Percentiles rank a stretch among this genome's conserved stretches.
These are phyloP conservation scores for Enteromius mattozi DNA, from an alignment of 2,797 vertebrate genomes.

Conservation along the genomic window DNA sequence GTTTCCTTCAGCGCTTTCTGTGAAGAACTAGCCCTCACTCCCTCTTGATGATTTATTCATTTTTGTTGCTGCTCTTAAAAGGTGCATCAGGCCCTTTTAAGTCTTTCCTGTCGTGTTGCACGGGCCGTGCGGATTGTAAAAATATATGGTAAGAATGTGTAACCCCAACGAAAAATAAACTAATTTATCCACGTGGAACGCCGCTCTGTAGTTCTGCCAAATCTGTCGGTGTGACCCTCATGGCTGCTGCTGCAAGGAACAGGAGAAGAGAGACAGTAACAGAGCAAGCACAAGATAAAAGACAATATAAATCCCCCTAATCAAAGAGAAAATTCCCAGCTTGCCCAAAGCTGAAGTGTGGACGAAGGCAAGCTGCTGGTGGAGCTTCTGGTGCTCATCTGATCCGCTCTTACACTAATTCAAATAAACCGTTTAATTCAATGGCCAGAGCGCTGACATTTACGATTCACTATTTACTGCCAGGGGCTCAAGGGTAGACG, in stretches of 20 bases:
- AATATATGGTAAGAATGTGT: background rate
- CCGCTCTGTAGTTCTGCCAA: constrained; percentile 36
- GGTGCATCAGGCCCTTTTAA: constrained; percentile 20
- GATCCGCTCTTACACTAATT: constrained; percentile 36
- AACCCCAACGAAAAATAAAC: constrained; percentile 26
- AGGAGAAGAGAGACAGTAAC: constrained; percentile 34
- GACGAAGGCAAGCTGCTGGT: background rate
- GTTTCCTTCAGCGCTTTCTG: constrained; percentile 28
- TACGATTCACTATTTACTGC: constrained; percentile 53
- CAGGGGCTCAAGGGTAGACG: constrained; percentile 9
- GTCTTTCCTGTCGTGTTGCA: constrained; percentile 20
- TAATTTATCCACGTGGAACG: constrained; percentile 32
- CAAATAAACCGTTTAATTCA: constrained; percentile 54
- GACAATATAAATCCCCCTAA: constrained; percentile 35
- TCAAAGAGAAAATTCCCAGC: constrained; percentile 37
- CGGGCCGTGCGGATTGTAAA: background rate
- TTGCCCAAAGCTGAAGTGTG: constrained; percentile 16
- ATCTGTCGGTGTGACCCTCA: constrained; percentile 37
- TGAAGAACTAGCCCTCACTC: constrained; percentile 46
- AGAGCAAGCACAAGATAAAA: constrained; percentile 13
- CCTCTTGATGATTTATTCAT: constrained; percentile 56
- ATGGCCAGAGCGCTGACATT: constrained; percentile 60
- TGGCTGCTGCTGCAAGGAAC: constrained; percentile 18
- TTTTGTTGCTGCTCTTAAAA: constrained; percentile 35
- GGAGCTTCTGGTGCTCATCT: constrained; percentile 17